Conservation (phyloP, 53 echinoderm and acorn worm species). For the Paelopatides confundens region DNA sequence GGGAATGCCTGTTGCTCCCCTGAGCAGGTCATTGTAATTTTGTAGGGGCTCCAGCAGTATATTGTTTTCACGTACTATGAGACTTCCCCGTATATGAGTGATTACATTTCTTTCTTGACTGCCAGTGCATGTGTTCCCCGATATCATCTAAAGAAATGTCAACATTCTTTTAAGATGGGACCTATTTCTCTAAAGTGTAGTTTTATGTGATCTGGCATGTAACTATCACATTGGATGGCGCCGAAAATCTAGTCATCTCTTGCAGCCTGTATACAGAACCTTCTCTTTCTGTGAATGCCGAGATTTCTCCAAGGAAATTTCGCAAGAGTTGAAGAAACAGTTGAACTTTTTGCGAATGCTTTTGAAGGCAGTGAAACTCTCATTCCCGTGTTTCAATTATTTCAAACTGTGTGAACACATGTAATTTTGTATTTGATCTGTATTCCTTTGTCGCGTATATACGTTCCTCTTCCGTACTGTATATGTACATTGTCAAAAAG, state of each 20-base stretch:
- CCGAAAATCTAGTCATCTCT: not conserved
- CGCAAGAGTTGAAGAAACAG: not conserved
- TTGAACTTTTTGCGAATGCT: not conserved
- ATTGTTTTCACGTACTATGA: too few species aligned
- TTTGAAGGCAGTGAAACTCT: not conserved
- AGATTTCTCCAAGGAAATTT: too few species aligned
- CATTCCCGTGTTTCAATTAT: conserved; percentile 67
- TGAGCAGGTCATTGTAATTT: too few species aligned
- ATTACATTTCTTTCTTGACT: too few species aligned
- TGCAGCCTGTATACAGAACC: not conserved
- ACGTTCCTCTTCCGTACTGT: not conserved
- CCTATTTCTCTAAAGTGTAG: conserved; percentile 57
- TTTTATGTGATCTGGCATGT: conserved; percentile 32
- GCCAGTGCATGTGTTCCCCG: too few species aligned
- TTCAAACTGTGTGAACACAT: conserved; percentile 47
- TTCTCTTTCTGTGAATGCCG: too few species aligned
- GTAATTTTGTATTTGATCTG: not conserved
- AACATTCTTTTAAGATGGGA: conserved; percentile 40
- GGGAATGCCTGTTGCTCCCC: too few species aligned
- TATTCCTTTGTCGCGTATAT: conserved; percentile 29
- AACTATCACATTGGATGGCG: conserved; percentile 2
- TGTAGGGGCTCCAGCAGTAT: too few species aligned
- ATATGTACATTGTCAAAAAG: not conserved
- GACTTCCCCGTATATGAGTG: too few species aligned
- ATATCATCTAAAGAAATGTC: too few species aligned